Conservation (phyloP, 30 jellyfish, hydroid and myxozoan genomes). For the Cassiopea andromeda region DNA sequence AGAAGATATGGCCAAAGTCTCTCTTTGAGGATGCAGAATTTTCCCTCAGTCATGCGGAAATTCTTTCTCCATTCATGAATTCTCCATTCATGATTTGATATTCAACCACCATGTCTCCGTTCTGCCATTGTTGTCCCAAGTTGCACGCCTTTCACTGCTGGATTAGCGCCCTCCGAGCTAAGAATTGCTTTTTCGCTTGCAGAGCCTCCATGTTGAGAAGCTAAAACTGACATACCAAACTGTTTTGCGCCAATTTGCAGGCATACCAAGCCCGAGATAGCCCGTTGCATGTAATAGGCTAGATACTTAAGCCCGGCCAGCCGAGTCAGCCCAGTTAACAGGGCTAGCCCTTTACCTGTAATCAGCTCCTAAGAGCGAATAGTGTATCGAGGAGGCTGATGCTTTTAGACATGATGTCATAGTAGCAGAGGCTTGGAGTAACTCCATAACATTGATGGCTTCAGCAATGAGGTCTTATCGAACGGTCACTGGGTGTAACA, state of each 20-base stretch:
- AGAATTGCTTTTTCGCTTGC: not conserved
- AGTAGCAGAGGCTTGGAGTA: too few species aligned
- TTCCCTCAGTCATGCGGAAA: conserved; percentile 42
- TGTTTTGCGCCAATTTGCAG: not conserved
- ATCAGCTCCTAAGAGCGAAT: conserved; percentile 20
- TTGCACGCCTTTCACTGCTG: conserved; percentile 25
- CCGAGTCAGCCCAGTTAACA: conserved; percentile 1
- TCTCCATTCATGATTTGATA: not conserved
- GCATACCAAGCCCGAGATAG: not conserved
- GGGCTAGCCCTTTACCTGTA: conserved; percentile 46
- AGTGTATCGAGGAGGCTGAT: not conserved
- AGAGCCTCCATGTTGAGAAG: conserved; percentile 20
- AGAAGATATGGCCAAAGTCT: conserved; percentile 34
- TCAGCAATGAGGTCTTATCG: too few species aligned
- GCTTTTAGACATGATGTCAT: too few species aligned
- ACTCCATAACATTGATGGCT: too few species aligned
- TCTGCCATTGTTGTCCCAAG: conserved; percentile 47
- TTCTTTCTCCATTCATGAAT: conserved; percentile 47
- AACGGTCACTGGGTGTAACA: too few species aligned
- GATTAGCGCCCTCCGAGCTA: conserved; percentile 13
- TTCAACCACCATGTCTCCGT: conserved; percentile 35
- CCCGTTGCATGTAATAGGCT: not conserved
- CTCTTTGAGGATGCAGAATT: conserved; percentile 12
- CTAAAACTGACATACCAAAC: not conserved
- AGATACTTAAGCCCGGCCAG: not conserved